Conservation (phyloP, 2,888 invertebrate species). For the Apeira syringaria region DNA sequence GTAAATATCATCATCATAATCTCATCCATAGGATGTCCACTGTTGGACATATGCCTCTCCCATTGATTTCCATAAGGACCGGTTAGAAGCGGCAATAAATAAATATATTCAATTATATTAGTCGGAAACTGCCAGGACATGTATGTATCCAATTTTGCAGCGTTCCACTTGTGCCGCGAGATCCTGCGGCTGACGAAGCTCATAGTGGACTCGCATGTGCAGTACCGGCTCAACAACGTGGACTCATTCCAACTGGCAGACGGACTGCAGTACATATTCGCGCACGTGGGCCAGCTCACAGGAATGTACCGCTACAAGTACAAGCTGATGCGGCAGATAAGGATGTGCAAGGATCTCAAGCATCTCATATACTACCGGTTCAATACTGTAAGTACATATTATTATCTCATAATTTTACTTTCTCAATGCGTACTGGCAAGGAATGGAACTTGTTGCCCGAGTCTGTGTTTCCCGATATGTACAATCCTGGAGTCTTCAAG, state of each 20-base stretch:
- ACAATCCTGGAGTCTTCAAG: too few relatives aligned
- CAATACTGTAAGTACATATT: slow-evolving; percentile 92
- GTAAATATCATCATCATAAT: too few relatives aligned
- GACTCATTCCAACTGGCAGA: slow-evolving; percentile 99
- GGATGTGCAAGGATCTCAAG: slow-evolving; percentile 99
- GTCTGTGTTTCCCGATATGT: too few relatives aligned
- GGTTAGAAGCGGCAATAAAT: too few relatives aligned
- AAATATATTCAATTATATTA: too few relatives aligned
- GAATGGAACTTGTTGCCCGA: too few relatives aligned
- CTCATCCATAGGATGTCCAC: too few relatives aligned
- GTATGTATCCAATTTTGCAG: slow-evolving; percentile 78
- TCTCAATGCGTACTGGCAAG: too few relatives aligned
- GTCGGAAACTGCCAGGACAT: too few relatives aligned
- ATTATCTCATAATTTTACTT: too few relatives aligned
- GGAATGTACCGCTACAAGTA: slow-evolving; percentile 99
- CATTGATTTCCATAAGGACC: too few relatives aligned
- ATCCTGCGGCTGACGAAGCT: slow-evolving; percentile 99
- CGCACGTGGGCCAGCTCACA: slow-evolving; percentile 99
- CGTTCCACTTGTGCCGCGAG: slow-evolving; percentile 99
- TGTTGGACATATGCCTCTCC: too few relatives aligned
- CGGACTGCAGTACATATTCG: slow-evolving; percentile 99
- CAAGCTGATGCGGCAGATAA: slow-evolving; percentile 98
- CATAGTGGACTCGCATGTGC: slow-evolving; percentile 99
- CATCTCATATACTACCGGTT: slow-evolving; percentile 99
- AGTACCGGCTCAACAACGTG: slow-evolving; percentile 99